These are phyloP conservation scores for Synanthedon andrenaeformis DNA, from an alignment of 2,888 invertebrate species.

Conservation along the genomic window DNA sequence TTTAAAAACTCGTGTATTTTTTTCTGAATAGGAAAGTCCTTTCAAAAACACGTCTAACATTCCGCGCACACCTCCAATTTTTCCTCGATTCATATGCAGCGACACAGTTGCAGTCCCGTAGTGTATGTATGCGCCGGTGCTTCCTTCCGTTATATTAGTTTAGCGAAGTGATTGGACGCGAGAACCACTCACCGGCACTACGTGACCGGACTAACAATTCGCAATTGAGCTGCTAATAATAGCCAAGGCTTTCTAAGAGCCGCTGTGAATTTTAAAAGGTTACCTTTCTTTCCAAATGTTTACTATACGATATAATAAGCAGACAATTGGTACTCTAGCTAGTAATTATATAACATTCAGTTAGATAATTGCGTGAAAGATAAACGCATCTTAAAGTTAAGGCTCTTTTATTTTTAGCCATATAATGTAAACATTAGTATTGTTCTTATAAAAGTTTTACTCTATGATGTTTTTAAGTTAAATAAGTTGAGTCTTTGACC, in stretches of 20 bases:
- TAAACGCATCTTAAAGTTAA: too few species aligned
- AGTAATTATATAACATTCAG: too few species aligned
- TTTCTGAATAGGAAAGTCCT: not conserved
- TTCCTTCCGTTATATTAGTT: constrained; percentile 56
- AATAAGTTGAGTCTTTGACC: too few species aligned
- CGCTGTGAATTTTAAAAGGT: too few species aligned
- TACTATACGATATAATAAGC: too few species aligned
- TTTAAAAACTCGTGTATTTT: constrained; percentile 4
- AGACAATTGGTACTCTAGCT: too few species aligned
- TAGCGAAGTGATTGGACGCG: constrained; percentile 54
- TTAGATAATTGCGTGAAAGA: too few species aligned
- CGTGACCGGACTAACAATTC: constrained; percentile 36
- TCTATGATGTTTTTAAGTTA: too few species aligned
- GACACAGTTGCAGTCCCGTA: constrained; percentile 25
- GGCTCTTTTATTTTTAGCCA: too few species aligned
- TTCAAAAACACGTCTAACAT: not conserved
- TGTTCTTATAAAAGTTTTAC: too few species aligned
- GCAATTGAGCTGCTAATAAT: constrained; percentile 1
- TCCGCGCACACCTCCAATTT: constrained; percentile 6
- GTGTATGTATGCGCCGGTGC: constrained; percentile 38
- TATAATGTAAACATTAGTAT: too few species aligned
- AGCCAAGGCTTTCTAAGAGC: constrained; percentile 1
- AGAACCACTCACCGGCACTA: constrained; percentile 33
- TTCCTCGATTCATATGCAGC: constrained; percentile 18
- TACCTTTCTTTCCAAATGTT: too few species aligned